phyloP scores from a whole-genome alignment of 2,888 invertebrate species.

The Drosophila stalkeri region DNA sequence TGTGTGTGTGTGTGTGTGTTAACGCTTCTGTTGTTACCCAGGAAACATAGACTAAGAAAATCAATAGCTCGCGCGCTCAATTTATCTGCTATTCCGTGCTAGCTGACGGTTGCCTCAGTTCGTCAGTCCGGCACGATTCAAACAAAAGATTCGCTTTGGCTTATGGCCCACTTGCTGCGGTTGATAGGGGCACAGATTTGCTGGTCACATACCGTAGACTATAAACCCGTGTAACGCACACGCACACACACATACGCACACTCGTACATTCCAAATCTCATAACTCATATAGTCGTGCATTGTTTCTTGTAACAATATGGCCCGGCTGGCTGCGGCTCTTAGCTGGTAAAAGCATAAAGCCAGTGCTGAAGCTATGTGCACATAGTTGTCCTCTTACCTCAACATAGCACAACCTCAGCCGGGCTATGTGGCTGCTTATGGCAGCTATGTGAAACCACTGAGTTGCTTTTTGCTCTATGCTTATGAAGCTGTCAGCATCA shows the following conservation, averaged over 20 bases:
- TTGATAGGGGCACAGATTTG: conserved; percentile 15
- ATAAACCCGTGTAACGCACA: conserved; percentile 39
- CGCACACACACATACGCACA: conserved; percentile 17
- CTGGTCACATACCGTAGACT: conserved; percentile 56
- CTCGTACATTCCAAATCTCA: conserved; percentile 32
- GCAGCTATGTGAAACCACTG: conserved; percentile 74
- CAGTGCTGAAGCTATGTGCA: not conserved
- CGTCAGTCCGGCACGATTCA: conserved; percentile 61
- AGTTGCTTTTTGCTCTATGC: conserved; percentile 67
- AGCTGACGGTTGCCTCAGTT: conserved; percentile 41
- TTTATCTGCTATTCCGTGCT: conserved; percentile 54
- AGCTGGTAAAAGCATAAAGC: not conserved
- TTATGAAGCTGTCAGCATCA: conserved; percentile 71
- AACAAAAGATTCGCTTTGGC: conserved; percentile 62
- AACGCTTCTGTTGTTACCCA: conserved; percentile 8
- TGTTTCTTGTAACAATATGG: conserved; percentile 73
- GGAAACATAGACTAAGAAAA: conserved; percentile 51
- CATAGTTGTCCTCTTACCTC: conserved; percentile 51
- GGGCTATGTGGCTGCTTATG: conserved; percentile 51
- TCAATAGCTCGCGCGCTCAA: conserved; percentile 69
- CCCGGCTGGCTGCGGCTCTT: conserved; percentile 40
- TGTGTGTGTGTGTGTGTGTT: not conserved
- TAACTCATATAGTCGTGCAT: conserved; percentile 67
- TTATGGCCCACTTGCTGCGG: conserved; percentile 43
- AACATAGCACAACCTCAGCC: conserved; percentile 33